Base-by-base conservation (phyloP, 2,888 invertebrate species). In the Monoplex corrugatus region DNA sequence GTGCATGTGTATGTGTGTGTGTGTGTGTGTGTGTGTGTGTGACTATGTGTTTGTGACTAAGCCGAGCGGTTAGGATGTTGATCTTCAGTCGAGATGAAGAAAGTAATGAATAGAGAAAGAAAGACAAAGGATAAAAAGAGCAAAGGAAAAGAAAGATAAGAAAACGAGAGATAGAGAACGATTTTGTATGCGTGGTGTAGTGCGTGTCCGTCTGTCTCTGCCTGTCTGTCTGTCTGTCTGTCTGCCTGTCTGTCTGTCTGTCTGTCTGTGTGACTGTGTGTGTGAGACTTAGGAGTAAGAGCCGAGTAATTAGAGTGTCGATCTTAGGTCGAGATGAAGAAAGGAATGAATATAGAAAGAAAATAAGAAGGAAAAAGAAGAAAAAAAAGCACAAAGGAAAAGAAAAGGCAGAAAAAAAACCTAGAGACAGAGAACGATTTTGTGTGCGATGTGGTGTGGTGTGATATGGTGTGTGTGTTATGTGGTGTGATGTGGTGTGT, bases 231-330 rank as follows among this genome's bases (percentile, higher is more conserved):
- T 75, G 23, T 72, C 28, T 68, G 32, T 84, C 84, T 84, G 43
- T 43, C 83, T 40, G 28, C 43, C 45, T 83, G 28, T 83, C 83
- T 83, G 28, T 83, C 83, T 32, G 3, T 8, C n/a, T 35, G 13
- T 85, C 8, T 85, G 3, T 50, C 32, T 85, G 35, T 85, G n/a
- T 75, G n/a, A 23, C 19, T 75, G n/a, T 75, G 57, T 57, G 57
- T 57, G 57, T 57, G 57, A 23, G 10, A 23, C 23, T 13, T 57
- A n/a, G 13, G n/a, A 23, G n/a, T 32, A 32, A n/a, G n/a, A n/a
- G n/a, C n/a, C n/a, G n/a, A n/a, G n/a, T n/a, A n/a, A n/a, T n/a
- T n/a, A n/a, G n/a, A n/a, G n/a, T n/a, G n/a, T n/a, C n/a, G n/a
- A n/a, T n/a, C n/a, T n/a, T n/a, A n/a, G n/a, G n/a, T n/a, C n/a